Evolutionary conservation across 2,888 invertebrate genomes (phyloP).

Genomic region (Hyposoter dolosus): DNA sequence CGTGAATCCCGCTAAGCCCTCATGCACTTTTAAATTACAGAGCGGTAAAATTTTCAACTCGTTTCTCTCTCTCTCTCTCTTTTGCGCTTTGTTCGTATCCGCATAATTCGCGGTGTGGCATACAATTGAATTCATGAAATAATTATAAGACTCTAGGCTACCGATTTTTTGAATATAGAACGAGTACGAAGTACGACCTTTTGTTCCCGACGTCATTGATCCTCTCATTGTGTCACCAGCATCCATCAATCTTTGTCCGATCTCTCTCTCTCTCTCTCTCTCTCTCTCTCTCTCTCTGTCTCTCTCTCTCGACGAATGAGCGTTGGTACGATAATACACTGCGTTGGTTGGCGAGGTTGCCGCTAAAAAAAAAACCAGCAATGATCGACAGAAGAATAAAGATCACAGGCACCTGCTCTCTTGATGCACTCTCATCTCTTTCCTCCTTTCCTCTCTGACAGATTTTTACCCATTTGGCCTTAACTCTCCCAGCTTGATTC

Average conservation of each 20-base stretch:
- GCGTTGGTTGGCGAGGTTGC: conserved; percentile 25
- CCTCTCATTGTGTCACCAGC: conserved; percentile 60
- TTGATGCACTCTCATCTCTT: conserved; percentile 8
- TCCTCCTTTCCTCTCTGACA: background rate
- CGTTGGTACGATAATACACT: background rate
- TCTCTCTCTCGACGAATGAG: conserved; percentile 11
- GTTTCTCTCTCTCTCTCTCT: background rate
- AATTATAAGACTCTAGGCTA: conserved; percentile 28
- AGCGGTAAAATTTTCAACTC: conserved; percentile 17
- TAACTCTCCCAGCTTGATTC: conserved; percentile 2
- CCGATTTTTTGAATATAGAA: conserved; percentile 22
- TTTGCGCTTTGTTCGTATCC: conserved; percentile 1
- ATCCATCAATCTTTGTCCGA: conserved; percentile 52
- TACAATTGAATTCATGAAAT: conserved; percentile 44
- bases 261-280: conserved; percentile 24
- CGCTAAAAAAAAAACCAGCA: background rate
- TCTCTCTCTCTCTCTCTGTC: background rate
- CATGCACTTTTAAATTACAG: conserved; percentile 33
- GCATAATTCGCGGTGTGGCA: conserved; percentile 45
- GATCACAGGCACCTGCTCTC: conserved; percentile 42
- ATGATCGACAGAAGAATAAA: conserved; percentile 14
- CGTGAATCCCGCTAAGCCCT: background rate
- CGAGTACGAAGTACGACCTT: conserved; percentile 50
- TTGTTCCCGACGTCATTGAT: conserved; percentile 53
- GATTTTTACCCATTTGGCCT: conserved; percentile 9